Conservation (phyloP, 2,888 invertebrate genomes). For the Gryllus longicercus region DNA sequence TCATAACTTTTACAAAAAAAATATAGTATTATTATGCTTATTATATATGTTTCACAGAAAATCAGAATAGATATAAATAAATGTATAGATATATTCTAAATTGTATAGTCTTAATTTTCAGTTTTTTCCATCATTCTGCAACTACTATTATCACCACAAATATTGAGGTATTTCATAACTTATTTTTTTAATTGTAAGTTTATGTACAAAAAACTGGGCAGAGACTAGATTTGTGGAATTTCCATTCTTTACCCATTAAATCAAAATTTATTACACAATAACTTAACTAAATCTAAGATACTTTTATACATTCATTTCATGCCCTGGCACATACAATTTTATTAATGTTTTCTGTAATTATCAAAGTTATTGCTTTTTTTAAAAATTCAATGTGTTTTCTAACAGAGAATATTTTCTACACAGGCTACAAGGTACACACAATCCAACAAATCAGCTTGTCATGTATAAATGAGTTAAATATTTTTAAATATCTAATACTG, state of each 20-base stretch:
- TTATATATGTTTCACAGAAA: conserved; percentile 1
- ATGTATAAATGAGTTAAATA: conserved; percentile 17
- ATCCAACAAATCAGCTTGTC: conserved; percentile 11
- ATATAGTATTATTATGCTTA: conserved; percentile 7
- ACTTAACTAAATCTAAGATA: conserved; percentile 2
- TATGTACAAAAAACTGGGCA: not conserved
- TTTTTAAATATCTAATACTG: conserved; percentile 10
- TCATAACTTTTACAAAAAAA: conserved; percentile 2
- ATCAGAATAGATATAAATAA: not conserved
- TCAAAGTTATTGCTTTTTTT: conserved; percentile 32
- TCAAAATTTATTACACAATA: not conserved
- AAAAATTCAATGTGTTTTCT: conserved; percentile 20
- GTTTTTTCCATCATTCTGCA: not conserved
- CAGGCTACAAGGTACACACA: not conserved
- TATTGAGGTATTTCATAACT: conserved; percentile 17
- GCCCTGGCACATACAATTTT: conserved; percentile 8
- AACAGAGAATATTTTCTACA: conserved; percentile 3
- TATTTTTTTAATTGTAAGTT: not conserved
- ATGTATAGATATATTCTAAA: not conserved
- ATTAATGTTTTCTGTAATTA: conserved; percentile 27
- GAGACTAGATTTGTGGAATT: conserved; percentile 1
- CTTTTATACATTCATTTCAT: conserved; percentile 9
- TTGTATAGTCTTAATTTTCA: not conserved
- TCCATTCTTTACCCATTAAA: not conserved
- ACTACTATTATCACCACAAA: conserved; percentile 17